Base-by-base conservation (phyloP, 2,113 vertebrate genomes). In the Sapayoa aenigma region DNA sequence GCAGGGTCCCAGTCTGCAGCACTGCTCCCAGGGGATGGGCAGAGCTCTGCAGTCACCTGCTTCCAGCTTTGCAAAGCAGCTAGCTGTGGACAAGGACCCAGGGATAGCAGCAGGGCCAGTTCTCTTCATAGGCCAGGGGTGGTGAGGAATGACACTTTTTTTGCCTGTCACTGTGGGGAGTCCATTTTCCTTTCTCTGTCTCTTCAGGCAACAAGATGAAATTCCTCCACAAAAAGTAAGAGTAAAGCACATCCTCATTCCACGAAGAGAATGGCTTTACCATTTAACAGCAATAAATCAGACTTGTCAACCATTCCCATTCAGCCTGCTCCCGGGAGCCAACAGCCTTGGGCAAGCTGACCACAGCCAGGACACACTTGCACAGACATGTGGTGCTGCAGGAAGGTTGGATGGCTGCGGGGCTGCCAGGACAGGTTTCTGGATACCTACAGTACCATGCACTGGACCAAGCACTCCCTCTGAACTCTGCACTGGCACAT, bases 221-320 rank as follows among this genome's bases (percentile, higher is more conserved):
- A 95, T 98, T 98, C 91, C 98, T 98, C 42, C 98, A 98, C 85
- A 98, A 98, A 93, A 98, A 98, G 65, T 98, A 98, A 86, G 68
- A 84, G 9, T 8, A 13, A 46, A 96, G 68, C 52, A 52, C 68
- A 21, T 76, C 52, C 53, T 85, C 42, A 2, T 74, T 55, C 91
- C 71, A 15, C 60, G 89, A 69, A 92, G 87, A 88, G 84, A 91
- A 71, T 47, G 66, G 28, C 83, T 84, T 90, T 56, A 63, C 89
- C 77, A 55, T 55, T 68, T 73, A 37, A 33, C 63, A 88, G 52
- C 93, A 84, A 28, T 65, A 30, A 72, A 62, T 65, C 72, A 60
- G 95, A 91, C 53, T 52, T 88, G 21, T 2, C 90, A 79, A 69
- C 37, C 30, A 2, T 93, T 92, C 52, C 94, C 87, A 33, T 16